Base-by-base conservation (phyloP, 2,888 invertebrate genomes). In the Sarcophaga variegata region DNA sequence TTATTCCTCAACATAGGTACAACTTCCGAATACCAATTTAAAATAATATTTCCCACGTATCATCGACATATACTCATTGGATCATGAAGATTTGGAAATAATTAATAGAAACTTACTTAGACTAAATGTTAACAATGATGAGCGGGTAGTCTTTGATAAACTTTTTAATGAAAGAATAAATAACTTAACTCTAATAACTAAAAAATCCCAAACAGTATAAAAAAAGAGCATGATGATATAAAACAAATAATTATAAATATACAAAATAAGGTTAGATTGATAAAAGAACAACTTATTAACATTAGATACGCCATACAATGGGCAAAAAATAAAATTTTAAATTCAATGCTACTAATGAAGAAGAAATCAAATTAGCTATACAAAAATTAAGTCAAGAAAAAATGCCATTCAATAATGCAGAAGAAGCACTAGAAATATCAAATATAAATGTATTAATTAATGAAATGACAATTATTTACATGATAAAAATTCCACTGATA, bases 231-330 rank as follows among this genome's bases (percentile, higher is more conserved):
- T 27, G 27, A 27, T 4, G 14, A 4, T 74, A 71, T 59, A 59
- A 8, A 59, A 17, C 64, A 80, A 80, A 49, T 66, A 47, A 64
- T 59, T 37, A 25, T 83, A 71, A 62, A 64, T 14, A 49, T 49
- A 14, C 78, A 83, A 79, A 83, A 27, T 20, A 78, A 74, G 69
- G 64, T 79, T 59, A 63, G 69, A 77, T 47, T 82, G 14, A 60
- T 59, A 12, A 76, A 83, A 74, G 76, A 85, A 64, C 20, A 81
- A 49, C 37, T 81, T 17, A 76, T 76, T 60, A 82, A 82, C 62
- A 75, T 84, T 6, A 75, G 64, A 75, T 80, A 84, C 22, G 84
- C 80, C 25, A 84, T 84, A 62, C 45, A 84, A 80, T 80, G 80
- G 76, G 69, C 71, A 60, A 85, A 47, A 80, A 27, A 14, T 54